phyloP scores from a whole-genome alignment of 2,113 vertebrate species.

The Nothoprocta pentlandii region DNA sequence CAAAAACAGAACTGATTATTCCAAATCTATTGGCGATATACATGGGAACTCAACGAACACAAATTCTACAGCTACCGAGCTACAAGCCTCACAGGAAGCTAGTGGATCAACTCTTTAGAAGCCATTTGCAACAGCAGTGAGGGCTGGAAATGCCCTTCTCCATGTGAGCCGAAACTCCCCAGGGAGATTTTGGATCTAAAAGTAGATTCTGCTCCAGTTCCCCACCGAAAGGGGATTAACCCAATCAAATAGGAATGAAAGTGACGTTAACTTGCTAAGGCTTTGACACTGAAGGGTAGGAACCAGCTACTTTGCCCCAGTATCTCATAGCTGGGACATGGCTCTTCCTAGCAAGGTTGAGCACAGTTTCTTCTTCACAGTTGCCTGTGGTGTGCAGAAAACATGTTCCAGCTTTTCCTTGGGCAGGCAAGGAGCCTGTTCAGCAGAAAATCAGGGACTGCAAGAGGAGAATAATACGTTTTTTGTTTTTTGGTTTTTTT shows the following conservation, averaged over 20 bases:
- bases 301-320: neutral
- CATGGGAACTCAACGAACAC: neutral
- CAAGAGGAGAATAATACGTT: neutral
- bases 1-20: neutral
- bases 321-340: rapidly evolving
- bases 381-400: neutral
- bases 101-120: neutral
- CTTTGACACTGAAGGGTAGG: neutral
- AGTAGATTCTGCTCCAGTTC: neutral
- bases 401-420: neutral
- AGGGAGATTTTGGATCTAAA: neutral
- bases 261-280: neutral
- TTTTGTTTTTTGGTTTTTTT: neutral
- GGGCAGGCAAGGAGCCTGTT: neutral
- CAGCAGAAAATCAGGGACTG: neutral
- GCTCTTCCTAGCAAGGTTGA: neutral
- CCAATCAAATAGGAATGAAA: neutral
- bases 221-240: neutral
- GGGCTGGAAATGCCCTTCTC: neutral
- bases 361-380: neutral
- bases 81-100: neutral
- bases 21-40: neutral
- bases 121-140: rapidly evolving
- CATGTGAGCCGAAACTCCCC: rapidly evolving
- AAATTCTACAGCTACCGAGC: neutral